Conservation (phyloP, 1,140 invertebrate genomes). For the Popillia japonica region DNA sequence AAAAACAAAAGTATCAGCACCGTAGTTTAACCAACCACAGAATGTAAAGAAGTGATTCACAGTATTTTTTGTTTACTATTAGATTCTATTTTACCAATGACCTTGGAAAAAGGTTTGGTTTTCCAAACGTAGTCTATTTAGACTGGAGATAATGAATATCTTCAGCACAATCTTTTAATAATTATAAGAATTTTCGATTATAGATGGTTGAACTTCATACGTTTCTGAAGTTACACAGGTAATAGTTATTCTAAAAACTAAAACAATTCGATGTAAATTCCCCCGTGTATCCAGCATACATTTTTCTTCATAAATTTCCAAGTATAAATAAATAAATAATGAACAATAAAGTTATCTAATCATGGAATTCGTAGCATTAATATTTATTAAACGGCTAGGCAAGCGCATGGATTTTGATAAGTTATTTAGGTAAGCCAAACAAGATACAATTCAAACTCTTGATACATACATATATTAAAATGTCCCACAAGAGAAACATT, state of each 20-base stretch:
- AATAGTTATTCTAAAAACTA: background rate
- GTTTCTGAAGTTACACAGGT: too few relatives aligned
- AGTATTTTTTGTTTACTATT: background rate
- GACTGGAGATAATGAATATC: background rate
- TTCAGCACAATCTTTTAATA: too few relatives aligned
- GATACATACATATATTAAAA: too few relatives aligned
- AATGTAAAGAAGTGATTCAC: background rate
- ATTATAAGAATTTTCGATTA: too few relatives aligned
- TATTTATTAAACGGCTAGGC: slow-evolving; percentile 22
- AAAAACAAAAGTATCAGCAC: too few relatives aligned
- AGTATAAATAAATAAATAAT: slow-evolving; percentile 1
- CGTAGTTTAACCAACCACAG: background rate
- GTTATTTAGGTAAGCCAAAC: background rate
- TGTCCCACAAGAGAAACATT: too few relatives aligned
- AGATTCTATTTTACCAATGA: background rate
- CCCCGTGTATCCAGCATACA: too few relatives aligned
- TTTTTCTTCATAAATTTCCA: slow-evolving; percentile 10
- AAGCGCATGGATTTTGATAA: background rate
- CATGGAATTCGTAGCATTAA: slow-evolving; percentile 28
- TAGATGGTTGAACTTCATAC: too few relatives aligned
- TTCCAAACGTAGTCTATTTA: background rate
- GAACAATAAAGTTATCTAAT: slow-evolving; percentile 33
- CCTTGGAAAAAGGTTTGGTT: background rate
- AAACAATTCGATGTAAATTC: background rate
- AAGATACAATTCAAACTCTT: too few relatives aligned